These are phyloP conservation scores for Heterocephalus glaber DNA, from an alignment of 2,113 vertebrate genomes.

Conservation along the genomic window DNA sequence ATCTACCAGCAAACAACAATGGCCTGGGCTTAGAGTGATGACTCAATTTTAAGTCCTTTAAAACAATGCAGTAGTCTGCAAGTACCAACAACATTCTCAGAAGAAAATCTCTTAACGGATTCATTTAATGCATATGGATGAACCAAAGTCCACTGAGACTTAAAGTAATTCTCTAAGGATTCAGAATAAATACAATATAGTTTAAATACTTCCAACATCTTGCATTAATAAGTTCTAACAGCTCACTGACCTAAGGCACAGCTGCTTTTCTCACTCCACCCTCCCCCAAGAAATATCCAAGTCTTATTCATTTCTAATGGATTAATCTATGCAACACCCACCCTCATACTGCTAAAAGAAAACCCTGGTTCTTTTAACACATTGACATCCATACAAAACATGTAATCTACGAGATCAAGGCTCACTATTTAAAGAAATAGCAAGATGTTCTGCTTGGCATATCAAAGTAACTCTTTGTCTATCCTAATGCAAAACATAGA, in stretches of 20 bases:
- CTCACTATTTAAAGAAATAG: conserved; percentile 15
- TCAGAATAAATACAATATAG: background rate
- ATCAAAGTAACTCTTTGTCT: conserved; percentile 12
- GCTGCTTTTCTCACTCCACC: background rate
- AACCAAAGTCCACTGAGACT: conserved; percentile 56
- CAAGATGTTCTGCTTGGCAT: background rate
- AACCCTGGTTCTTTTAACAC: conserved; percentile 5
- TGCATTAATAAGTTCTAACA: conserved; percentile 32
- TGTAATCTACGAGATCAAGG: background rate
- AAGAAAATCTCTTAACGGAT: conserved; percentile 65
- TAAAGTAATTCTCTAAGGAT: conserved; percentile 57
- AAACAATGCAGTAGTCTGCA: conserved; percentile 41
- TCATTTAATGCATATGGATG: conserved; percentile 63
- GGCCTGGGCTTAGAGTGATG: background rate
- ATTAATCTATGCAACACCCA: background rate
- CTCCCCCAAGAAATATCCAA: background rate
- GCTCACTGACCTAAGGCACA: conserved; percentile 22
- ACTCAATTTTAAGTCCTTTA: conserved; percentile 35
- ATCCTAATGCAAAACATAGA: background rate
- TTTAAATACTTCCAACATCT: conserved; percentile 20
- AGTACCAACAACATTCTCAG: conserved; percentile 47
- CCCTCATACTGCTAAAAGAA: background rate
- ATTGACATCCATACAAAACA: background rate
- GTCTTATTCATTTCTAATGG: background rate
- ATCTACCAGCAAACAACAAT: background rate